Conservation (phyloP, 2,797 vertebrate genomes). For the Cirrhinus molitorella region DNA sequence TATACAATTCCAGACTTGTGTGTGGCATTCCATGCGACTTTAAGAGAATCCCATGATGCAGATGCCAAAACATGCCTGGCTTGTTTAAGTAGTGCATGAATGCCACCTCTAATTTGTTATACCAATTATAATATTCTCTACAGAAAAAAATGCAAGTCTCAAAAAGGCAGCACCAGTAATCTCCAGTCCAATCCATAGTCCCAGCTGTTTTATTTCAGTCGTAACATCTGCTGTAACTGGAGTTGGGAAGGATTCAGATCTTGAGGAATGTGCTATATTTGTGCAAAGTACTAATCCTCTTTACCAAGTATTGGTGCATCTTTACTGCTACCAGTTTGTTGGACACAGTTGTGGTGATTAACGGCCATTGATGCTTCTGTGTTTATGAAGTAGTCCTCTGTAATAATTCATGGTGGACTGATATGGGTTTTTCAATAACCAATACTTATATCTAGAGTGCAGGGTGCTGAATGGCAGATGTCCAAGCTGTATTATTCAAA, state of each 20-base stretch:
- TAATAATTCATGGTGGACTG: not conserved
- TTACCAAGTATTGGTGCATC: constrained; percentile 22
- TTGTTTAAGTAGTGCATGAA: constrained; percentile 9
- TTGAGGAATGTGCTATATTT: constrained; percentile 20
- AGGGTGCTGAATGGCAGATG: not conserved
- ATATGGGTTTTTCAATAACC: not conserved
- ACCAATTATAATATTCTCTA: not conserved
- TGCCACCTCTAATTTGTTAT: not conserved
- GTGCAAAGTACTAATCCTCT: constrained; percentile 8
- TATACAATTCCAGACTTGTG: constrained; percentile 41
- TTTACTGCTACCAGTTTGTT: constrained; percentile 23
- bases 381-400: not conserved
- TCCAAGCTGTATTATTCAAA: not conserved
- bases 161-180: constrained; percentile 18
- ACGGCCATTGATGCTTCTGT: constrained; percentile 26
- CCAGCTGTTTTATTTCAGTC: constrained; percentile 24
- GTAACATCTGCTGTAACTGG: constrained; percentile 30
- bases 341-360: constrained; percentile 27
- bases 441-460: constrained; percentile 4
- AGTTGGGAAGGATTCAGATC: constrained; percentile 33
- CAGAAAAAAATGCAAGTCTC: not conserved
- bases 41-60: not conserved
- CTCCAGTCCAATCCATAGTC: not conserved
- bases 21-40: constrained; percentile 27
- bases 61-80: not conserved